Base-by-base conservation (phyloP, 2,113 vertebrate species). In the Apteryx owenii region DNA sequence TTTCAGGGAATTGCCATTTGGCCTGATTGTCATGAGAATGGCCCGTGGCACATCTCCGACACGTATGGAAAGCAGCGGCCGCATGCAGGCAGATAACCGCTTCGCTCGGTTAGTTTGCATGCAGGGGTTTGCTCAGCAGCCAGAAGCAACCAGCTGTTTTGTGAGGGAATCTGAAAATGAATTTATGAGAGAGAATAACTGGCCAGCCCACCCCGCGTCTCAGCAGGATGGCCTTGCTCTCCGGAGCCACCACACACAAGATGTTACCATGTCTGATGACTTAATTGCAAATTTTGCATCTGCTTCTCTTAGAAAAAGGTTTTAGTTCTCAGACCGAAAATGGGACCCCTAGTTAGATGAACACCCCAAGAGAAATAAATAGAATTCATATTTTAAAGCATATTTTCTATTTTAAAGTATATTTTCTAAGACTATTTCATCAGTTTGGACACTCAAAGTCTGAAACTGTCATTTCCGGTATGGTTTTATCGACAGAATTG, bases 401-500 rank as follows among this genome's bases (percentile, higher is more conserved):
- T 7, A 60, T 68, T 81, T 95, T 92, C 76, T 79, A n/a, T 68
- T 91, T 94, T 90, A 93, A 84, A 96, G 86, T 87, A 79, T 8
- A 64, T 73, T 81, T 96, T 90, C 76, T 90, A 81, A 64, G 94
- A 79, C 61, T 86, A 53, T 91, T 86, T 97, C 97, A 93, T 92
- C 76, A 44, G 61, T 79, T 95, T 96, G 97, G 97, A 96, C 90
- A 65, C 16, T 38, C 46, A 65, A 90, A 88, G 36, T 95, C 85
- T 90, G 80, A 96, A 97, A 94, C 81, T 77, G 85, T 95, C 80
- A 81, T 83, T 93, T 95, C 96, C 96, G 84, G 76, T 51, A 85
- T 87, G 85, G 83, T 95, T 97, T 97, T 96, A 94, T 93, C 92
- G 90, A 93, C 80, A 94, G 65, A 95, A 93, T 2, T 97, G 83